A percentile compares a stretch with the other conserved stretches of the same genome.
phyloP scores from a whole-genome alignment of 2,797 vertebrate species.

The Muscicapa striata region DNA sequence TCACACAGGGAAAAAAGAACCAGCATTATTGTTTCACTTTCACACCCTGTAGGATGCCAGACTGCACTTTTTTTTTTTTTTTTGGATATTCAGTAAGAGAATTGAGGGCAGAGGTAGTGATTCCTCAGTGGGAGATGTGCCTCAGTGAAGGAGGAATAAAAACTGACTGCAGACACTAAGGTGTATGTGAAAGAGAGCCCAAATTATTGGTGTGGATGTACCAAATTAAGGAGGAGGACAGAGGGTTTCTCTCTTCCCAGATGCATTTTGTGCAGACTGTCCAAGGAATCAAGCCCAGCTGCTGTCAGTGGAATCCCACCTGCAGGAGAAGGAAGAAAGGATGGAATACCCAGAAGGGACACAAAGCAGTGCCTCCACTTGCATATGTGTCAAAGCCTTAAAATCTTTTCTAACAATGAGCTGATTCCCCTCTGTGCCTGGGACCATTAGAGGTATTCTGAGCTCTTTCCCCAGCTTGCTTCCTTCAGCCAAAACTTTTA shows the following conservation, averaged over 20 bases:
- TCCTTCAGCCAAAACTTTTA: not conserved
- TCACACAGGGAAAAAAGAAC: not conserved
- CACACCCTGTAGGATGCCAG: not conserved
- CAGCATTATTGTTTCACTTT: constrained; percentile 4
- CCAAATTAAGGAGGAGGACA: not conserved
- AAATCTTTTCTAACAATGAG: not conserved
- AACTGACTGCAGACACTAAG: not conserved
- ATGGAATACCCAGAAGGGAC: not conserved
- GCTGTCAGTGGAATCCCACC: not conserved
- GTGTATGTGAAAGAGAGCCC: not conserved
- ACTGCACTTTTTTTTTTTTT: not conserved
- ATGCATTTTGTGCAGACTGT: not conserved
- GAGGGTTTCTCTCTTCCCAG: not conserved
- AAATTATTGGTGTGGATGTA: not conserved
- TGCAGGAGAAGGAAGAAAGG: not conserved
- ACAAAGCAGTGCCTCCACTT: not conserved
- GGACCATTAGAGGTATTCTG: not conserved
- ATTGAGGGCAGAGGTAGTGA: not conserved
- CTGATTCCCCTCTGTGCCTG: not conserved
- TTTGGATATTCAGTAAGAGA: not conserved
- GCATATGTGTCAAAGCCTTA: not conserved
- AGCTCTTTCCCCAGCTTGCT: not conserved
- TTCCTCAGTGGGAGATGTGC: not conserved
- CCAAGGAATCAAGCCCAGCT: not conserved
- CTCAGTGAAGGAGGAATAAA: not conserved